These are phyloP conservation scores for Heterodera filipjevi DNA, from an alignment of 2,888 invertebrate genomes.

Conservation along the genomic window DNA sequence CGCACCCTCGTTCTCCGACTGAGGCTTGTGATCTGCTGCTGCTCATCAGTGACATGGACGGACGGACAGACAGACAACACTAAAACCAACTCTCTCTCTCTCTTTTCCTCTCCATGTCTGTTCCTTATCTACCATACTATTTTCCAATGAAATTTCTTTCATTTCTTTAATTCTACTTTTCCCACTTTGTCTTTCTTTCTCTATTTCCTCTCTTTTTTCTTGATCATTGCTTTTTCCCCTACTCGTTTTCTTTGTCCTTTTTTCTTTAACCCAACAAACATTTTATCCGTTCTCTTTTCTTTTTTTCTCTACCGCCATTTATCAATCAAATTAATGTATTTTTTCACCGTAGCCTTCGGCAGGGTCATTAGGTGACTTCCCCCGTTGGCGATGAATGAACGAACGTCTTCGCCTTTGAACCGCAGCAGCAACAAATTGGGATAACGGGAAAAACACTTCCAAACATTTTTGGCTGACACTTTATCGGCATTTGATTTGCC, in stretches of 20 bases:
- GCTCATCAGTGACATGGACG: too few relatives aligned
- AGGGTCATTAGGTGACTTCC: neutral
- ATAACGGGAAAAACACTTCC: neutral
- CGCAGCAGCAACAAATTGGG: neutral
- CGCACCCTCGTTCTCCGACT: neutral
- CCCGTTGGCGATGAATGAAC: neutral
- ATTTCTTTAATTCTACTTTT: neutral
- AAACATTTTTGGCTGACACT: neutral
- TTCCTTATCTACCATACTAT: neutral
- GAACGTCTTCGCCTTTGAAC: neutral
- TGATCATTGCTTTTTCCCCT: neutral
- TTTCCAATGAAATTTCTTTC: neutral
- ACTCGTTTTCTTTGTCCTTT: neutral
- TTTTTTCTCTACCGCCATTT: neutral
- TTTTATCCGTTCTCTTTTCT: neutral
- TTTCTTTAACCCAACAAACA: neutral
- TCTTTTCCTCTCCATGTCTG: neutral
- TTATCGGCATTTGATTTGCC: neutral
- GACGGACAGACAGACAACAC: too few relatives aligned
- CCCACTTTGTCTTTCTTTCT: neutral
- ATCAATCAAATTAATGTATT: neutral
- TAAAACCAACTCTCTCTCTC: neutral
- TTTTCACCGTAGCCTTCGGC: conserved; percentile 1
- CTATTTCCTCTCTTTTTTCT: neutral
- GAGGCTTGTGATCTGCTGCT: too few relatives aligned